phyloP scores from a whole-genome alignment of 2,888 invertebrate genomes.

The Sphaeridia pumilis region DNA sequence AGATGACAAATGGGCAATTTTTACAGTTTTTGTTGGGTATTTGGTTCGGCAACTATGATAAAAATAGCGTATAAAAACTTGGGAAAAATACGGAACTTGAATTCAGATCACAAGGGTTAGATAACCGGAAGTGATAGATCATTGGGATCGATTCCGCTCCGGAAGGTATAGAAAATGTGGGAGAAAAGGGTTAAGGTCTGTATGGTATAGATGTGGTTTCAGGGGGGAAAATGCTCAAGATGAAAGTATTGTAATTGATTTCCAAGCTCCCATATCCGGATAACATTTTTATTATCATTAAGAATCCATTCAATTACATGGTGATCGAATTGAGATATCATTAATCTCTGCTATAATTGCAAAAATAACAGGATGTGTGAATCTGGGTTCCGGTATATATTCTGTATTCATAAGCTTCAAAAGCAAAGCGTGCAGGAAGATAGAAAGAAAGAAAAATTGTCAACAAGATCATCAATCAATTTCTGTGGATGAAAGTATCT shows the following conservation, averaged over 20 bases:
- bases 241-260: slow-evolving; percentile 18
- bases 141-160: slow-evolving; percentile 7
- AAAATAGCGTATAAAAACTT: not conserved
- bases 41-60: no score
- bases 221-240: slow-evolving; percentile 12
- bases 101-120: slow-evolving; percentile 1
- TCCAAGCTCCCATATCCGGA: slow-evolving; percentile 10
- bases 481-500: no score
- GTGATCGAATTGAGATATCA: not conserved
- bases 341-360: not conserved
- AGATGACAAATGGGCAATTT: no score
- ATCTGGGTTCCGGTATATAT: not conserved
- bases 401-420: not conserved
- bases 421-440: not conserved
- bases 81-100: no score
- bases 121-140: slow-evolving; percentile 26
- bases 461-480: slow-evolving; percentile 35
- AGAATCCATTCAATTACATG: not conserved
- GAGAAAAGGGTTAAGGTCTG: no score
- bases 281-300: not conserved
- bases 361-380: no score
- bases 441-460: slow-evolving; percentile 33
- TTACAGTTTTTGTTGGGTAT: no score
- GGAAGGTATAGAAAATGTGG: no score
- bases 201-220: no score